phyloP scores from a whole-genome alignment of 2,888 invertebrate genomes.

The Orthosia gracilis region DNA sequence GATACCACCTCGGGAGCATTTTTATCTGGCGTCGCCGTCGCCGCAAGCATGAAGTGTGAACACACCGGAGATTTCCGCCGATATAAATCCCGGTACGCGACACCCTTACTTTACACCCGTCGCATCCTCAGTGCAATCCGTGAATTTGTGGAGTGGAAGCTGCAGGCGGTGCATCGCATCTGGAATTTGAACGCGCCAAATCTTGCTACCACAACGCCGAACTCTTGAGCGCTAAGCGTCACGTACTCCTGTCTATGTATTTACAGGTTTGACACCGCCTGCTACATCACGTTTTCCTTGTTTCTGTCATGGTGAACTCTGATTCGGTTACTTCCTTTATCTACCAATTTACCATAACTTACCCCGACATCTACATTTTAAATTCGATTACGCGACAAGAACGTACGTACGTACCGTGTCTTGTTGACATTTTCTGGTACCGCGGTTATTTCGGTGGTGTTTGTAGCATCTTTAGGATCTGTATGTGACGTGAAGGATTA shows the following conservation, averaged over 20 bases:
- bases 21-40: constrained; percentile 78
- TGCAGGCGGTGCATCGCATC: constrained; percentile 79
- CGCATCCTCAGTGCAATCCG: constrained; percentile 80
- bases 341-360: constrained; percentile 41
- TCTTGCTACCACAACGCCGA: constrained; percentile 71
- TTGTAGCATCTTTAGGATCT: constrained; percentile 51
- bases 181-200: constrained; percentile 82
- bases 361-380: constrained; percentile 38
- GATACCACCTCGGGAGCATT: constrained; percentile 76
- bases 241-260: constrained; percentile 64
- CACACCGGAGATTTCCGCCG: constrained; percentile 85
- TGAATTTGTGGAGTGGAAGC: constrained; percentile 85
- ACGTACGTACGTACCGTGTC: constrained; percentile 39
- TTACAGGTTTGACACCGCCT: constrained; percentile 67
- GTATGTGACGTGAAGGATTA: constrained; percentile 71
- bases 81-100: constrained; percentile 87
- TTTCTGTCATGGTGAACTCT: constrained; percentile 50
- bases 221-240: constrained; percentile 58
- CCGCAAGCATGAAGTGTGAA: constrained; percentile 84
- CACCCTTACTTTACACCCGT: constrained; percentile 82
- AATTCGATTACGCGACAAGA: constrained; percentile 29
- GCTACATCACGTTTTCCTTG: constrained; percentile 63
- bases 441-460: constrained; percentile 32
- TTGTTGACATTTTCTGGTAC: constrained; percentile 24
- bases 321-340: constrained; percentile 53